phyloP scores from a whole-genome alignment of 2,888 invertebrate species.

The Gari tellinella region DNA sequence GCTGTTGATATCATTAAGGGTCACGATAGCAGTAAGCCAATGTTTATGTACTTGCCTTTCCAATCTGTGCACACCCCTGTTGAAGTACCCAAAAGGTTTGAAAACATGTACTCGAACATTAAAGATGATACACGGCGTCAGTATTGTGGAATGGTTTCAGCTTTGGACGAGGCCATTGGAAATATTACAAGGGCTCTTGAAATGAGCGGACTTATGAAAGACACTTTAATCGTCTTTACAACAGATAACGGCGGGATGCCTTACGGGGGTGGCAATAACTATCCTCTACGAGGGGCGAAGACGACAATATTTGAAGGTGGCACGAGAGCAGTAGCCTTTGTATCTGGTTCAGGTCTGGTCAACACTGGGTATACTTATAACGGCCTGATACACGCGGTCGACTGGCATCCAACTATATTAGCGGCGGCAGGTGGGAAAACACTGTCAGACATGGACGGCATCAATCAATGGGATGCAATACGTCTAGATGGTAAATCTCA shows the following conservation, averaged over 20 bases:
- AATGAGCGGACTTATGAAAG: constrained; percentile 88
- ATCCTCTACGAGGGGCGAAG: constrained; percentile 87
- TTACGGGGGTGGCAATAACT: constrained; percentile 83
- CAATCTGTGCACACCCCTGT: constrained; percentile 67
- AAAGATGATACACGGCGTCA: constrained; percentile 49
- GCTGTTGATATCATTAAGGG: constrained; percentile 67
- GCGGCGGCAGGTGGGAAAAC: constrained; percentile 79
- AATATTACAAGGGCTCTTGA: constrained; percentile 89
- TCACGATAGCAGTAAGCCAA: constrained; percentile 67
- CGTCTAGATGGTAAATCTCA: constrained; percentile 34
- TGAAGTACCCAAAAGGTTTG: constrained; percentile 63
- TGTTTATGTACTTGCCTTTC: constrained; percentile 75
- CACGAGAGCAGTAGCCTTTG: constrained; percentile 84
- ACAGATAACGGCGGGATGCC: constrained; percentile 81
- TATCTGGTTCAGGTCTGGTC: constrained; percentile 78
- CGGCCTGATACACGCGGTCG: constrained; percentile 85
- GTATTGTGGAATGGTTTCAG: constrained; percentile 87
- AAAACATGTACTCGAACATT: constrained; percentile 62
- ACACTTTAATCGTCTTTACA: constrained; percentile 86
- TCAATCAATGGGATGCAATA: constrained; percentile 64
- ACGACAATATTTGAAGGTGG: constrained; percentile 94
- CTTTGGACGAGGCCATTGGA: constrained; percentile 93
- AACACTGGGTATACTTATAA: constrained; percentile 71
- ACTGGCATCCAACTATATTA: constrained; percentile 85
- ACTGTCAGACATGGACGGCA: constrained; percentile 57